Percentiles rank a stretch among this genome's conserved stretches.
phyloP scores from a whole-genome alignment of 2,113 vertebrate genomes.

The Pitta sordida region DNA sequence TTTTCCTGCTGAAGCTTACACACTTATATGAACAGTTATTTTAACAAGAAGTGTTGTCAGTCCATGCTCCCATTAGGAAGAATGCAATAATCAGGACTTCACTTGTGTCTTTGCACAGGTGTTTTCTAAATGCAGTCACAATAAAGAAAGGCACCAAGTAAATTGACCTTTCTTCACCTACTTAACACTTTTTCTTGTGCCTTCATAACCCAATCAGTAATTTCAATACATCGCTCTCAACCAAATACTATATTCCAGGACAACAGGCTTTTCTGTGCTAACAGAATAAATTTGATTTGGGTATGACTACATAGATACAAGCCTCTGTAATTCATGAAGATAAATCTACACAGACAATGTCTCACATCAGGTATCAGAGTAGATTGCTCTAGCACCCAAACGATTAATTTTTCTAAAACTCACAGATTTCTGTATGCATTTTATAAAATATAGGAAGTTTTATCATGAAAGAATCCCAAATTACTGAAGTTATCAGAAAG shows the following conservation, averaged over 20 bases:
- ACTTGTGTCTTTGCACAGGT: neutral
- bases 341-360: neutral
- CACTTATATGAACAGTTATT: neutral
- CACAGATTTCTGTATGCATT: neutral
- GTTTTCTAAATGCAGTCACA: conserved; percentile 22
- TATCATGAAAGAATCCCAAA: neutral
- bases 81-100: neutral
- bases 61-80: neutral
- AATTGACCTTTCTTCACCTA: neutral
- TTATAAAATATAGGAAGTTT: neutral
- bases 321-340: neutral
- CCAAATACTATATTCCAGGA: neutral
- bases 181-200: neutral
- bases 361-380: neutral
- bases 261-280: neutral
- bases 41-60: neutral
- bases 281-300: neutral
- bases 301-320: neutral
- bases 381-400: neutral
- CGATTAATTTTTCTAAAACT: neutral
- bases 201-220: neutral
- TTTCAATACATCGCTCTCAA: neutral
- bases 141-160: conserved; percentile 50
- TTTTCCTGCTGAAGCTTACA: neutral
- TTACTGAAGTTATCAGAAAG: neutral